phyloP scores from a whole-genome alignment of 2,797 vertebrate genomes.

The Morelia viridis region DNA sequence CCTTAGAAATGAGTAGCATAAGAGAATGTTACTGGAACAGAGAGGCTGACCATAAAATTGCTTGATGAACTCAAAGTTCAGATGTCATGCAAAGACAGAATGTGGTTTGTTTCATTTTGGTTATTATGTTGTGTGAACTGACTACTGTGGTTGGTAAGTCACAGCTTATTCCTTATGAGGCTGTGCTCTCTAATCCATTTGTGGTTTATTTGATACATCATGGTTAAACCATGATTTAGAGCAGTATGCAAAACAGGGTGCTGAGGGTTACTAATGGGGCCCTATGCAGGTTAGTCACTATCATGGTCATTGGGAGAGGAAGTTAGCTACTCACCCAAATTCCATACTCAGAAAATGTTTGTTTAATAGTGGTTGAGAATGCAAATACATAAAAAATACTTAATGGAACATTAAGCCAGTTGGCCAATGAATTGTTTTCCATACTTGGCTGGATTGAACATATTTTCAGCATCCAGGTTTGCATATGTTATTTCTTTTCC shows the following conservation, averaged over 20 bases:
- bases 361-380: background rate
- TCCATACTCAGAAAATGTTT: background rate
- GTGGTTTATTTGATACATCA: background rate
- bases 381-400: background rate
- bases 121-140: background rate
- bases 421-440: background rate
- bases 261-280: background rate
- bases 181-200: background rate
- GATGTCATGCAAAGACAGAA: background rate
- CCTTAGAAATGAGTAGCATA: background rate
- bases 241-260: background rate
- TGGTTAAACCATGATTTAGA: background rate
- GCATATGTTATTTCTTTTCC: background rate
- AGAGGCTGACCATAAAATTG: background rate
- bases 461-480: background rate
- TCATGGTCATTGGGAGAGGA: background rate
- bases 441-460: background rate
- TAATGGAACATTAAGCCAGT: background rate
- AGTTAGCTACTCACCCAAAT: background rate
- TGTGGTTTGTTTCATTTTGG: background rate
- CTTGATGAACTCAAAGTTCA: background rate
- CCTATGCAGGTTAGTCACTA: background rate
- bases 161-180: background rate
- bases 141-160: background rate
- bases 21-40: background rate